Evolutionary conservation across 2,888 invertebrate species (phyloP), one percentile per base, ranked within the genome.

Genomic region (Taenaris catops): DNA sequence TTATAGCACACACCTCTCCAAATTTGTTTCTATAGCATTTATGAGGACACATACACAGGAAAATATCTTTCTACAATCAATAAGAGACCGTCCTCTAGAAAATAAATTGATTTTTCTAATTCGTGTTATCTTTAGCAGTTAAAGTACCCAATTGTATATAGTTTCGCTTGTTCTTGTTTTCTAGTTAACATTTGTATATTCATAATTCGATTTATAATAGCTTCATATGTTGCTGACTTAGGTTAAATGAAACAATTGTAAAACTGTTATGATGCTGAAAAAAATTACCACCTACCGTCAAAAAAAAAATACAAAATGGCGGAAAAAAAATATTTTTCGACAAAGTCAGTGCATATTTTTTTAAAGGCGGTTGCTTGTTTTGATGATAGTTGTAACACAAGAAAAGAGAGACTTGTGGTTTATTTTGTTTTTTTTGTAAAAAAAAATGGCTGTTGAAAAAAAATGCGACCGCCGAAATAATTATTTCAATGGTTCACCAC

Each of bases 391-490:
- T 79, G 79, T 81, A 75, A 81, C 79, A 58, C 79, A 65, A 73
- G 80, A 83, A 83, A 83, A 81, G 66, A 81, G 31, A 44, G 41
- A 41, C 80, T 80, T 73, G 81, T 72, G 79, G 46, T 31, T 49
- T 62, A 45, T 37, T 51, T 63, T 54, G 58, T 57, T 63, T 66
- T 68, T 69, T 72, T 73, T 73, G 61, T 70, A 63, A 64, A 70
- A 75, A 74, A 63, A 53, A 59, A 55, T 53, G 52, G 56, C 50
- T 53, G 51, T 55, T 49, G 44, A 49, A 66, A 68, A 70, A 58
- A 65, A 50, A 51, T 44, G 65, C 67, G 65, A 70, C 79, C 79
- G 76, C 73, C 72, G 63, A 60, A 67, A 62, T 60, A 66, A 72
- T 62, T 47, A 31, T 34, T 63, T 72, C 62, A 0, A 6, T 24